A percentile compares a stretch with the other conserved stretches of the same genome.
Evolutionary conservation across 2,797 vertebrate species (phyloP).

Genomic region (Pogoniulus pusillus): DNA sequence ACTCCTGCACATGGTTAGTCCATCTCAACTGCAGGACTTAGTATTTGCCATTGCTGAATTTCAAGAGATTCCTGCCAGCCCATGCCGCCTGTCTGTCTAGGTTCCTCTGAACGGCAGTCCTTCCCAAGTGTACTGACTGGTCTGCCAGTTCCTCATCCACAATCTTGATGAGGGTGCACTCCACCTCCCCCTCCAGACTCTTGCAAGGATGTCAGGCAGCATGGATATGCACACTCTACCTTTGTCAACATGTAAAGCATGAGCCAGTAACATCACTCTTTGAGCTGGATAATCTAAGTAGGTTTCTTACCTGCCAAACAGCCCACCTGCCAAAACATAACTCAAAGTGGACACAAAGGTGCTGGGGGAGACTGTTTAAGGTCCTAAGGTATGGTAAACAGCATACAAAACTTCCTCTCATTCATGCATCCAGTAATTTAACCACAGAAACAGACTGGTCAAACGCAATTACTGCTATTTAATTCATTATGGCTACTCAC

Average conservation of each 20-base stretch:
- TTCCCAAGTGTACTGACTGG: not conserved
- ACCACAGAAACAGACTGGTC: not conserved
- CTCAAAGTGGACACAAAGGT: not conserved
- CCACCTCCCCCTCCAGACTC: not conserved
- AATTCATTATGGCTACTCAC: not conserved
- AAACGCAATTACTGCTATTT: not conserved
- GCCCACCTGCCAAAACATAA: not conserved
- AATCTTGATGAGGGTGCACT: not conserved
- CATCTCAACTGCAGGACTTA: not conserved
- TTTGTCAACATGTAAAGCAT: not conserved
- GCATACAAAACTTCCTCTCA: not conserved
- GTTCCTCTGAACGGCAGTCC: not conserved
- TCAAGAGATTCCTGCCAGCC: not conserved
- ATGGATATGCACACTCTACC: rapidly evolving
- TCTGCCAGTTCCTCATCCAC: not conserved
- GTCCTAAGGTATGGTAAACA: not conserved
- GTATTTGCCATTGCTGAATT: not conserved
- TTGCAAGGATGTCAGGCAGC: not conserved
- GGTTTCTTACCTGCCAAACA: not conserved
- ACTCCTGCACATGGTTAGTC: not conserved
- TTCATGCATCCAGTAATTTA: not conserved
- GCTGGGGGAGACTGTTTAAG: not conserved
- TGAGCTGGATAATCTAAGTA: not conserved
- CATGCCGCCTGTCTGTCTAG: not conserved
- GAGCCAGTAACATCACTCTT: not conserved